Evolutionary conservation across 1,140 invertebrate genomes (phyloP).

Genomic region (Pachypeltis micranthus): DNA sequence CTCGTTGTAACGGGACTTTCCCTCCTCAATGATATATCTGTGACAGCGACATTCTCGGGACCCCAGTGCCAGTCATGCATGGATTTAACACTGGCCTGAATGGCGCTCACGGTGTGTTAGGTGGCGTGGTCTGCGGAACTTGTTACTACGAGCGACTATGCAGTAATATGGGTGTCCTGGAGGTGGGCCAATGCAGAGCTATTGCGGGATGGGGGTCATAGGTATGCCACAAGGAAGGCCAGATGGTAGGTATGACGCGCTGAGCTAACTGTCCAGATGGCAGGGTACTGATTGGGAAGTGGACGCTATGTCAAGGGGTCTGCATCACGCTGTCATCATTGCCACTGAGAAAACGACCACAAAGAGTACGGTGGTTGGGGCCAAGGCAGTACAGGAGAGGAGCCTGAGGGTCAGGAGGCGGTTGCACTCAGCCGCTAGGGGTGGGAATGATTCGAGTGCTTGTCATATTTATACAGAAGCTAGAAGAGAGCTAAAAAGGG

Average conservation of each 20-base stretch:
- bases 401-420: neutral
- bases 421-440: neutral
- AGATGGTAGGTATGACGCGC: neutral
- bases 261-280: neutral
- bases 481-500: neutral
- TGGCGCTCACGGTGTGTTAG: neutral
- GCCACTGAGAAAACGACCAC: neutral
- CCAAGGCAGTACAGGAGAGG: neutral
- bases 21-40: neutral
- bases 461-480: neutral
- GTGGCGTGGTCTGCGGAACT: neutral
- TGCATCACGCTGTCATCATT: neutral
- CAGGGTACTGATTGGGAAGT: neutral
- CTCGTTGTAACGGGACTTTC: neutral
- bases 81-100: neutral
- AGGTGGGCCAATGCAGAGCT: neutral
- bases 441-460: neutral
- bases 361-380: neutral
- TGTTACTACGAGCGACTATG: neutral
- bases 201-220: neutral
- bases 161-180: neutral
- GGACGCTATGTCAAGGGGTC: neutral
- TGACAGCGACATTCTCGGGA: neutral
- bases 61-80: neutral
- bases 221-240: neutral